Conservation (phyloP, 2,888 invertebrate species). For the Caradrina kadenii region DNA sequence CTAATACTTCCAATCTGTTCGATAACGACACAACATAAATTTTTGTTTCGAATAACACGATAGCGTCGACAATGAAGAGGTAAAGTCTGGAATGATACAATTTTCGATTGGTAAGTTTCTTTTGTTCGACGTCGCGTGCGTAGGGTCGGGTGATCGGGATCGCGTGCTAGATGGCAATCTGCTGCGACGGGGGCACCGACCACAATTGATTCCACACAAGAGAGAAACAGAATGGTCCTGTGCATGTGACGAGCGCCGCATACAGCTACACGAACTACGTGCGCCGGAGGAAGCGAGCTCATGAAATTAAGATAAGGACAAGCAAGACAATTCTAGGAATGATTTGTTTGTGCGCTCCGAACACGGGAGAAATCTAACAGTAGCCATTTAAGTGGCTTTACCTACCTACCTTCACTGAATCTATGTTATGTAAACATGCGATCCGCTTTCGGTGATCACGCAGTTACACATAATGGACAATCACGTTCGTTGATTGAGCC, state of each 20-base stretch:
- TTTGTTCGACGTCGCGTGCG: slow-evolving; percentile 85
- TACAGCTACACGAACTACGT: slow-evolving; percentile 47
- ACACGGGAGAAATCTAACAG: slow-evolving; percentile 52
- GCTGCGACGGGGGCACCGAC: slow-evolving; percentile 81
- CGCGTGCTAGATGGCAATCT: slow-evolving; percentile 87
- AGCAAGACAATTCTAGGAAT: slow-evolving; percentile 61
- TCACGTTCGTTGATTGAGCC: slow-evolving; percentile 55
- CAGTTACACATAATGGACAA: slow-evolving; percentile 48
- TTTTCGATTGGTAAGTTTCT: slow-evolving; percentile 82
- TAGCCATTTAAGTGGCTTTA: slow-evolving; percentile 55
- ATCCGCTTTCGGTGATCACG: slow-evolving; percentile 47
- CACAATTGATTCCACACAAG: slow-evolving; percentile 85
- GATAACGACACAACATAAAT: slow-evolving; percentile 52
- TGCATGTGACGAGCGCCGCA: slow-evolving; percentile 62
- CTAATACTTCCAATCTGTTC: slow-evolving; percentile 35
- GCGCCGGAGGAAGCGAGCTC: slow-evolving; percentile 57
- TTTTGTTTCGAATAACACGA: slow-evolving; percentile 48
- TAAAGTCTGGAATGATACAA: slow-evolving; percentile 73
- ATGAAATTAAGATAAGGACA: slow-evolving; percentile 66
- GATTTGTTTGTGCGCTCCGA: slow-evolving; percentile 59
- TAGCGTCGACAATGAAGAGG: slow-evolving; percentile 69
- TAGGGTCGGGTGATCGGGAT: slow-evolving; percentile 85
- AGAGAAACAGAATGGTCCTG: slow-evolving; percentile 68
- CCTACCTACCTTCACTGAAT: slow-evolving; percentile 30
- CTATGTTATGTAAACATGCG: slow-evolving; percentile 58